These are phyloP conservation scores for Cheilosia scutellata DNA, from an alignment of 2,888 invertebrate genomes.

Conservation along the genomic window DNA sequence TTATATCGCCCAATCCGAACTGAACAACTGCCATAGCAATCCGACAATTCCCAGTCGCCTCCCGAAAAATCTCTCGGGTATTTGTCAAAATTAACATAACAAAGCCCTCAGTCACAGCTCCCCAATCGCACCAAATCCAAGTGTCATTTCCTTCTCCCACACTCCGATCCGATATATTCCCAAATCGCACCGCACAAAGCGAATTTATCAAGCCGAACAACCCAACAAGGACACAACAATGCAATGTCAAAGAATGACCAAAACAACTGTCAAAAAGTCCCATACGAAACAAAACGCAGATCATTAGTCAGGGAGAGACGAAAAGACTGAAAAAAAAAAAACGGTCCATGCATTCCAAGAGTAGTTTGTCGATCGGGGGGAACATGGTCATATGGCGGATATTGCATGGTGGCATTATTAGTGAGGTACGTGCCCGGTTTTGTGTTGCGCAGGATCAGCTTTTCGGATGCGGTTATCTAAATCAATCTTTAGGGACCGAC, in stretches of 20 bases:
- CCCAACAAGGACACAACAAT: conserved; percentile 70
- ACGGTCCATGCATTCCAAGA: conserved; percentile 49
- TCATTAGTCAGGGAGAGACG: conserved; percentile 67
- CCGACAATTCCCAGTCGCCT: conserved; percentile 26
- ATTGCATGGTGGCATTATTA: conserved; percentile 75
- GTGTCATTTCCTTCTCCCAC: conserved; percentile 65
- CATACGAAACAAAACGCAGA: conserved; percentile 69
- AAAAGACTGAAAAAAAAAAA: conserved; percentile 23
- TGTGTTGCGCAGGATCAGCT: conserved; percentile 75
- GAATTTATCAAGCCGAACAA: conserved; percentile 60
- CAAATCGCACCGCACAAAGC: conserved; percentile 57
- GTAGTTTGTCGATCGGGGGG: conserved; percentile 55
- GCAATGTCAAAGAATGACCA: conserved; percentile 72
- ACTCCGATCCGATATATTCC: conserved; percentile 49
- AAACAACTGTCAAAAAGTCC: conserved; percentile 74
- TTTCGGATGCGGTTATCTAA: conserved; percentile 75
- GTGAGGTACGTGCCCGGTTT: conserved; percentile 75
- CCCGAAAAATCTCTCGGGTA: conserved; percentile 53
- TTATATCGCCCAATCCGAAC: conserved; percentile 29
- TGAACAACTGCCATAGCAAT: conserved; percentile 39
- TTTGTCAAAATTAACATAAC: conserved; percentile 76
- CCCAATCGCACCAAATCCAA: conserved; percentile 17
- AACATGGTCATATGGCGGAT: conserved; percentile 49
- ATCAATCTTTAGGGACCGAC: conserved; percentile 73
- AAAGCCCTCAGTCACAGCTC: conserved; percentile 35